Evolutionary conservation across 2,113 vertebrate genomes (phyloP).

Genomic region (Pogona vitticeps): DNA sequence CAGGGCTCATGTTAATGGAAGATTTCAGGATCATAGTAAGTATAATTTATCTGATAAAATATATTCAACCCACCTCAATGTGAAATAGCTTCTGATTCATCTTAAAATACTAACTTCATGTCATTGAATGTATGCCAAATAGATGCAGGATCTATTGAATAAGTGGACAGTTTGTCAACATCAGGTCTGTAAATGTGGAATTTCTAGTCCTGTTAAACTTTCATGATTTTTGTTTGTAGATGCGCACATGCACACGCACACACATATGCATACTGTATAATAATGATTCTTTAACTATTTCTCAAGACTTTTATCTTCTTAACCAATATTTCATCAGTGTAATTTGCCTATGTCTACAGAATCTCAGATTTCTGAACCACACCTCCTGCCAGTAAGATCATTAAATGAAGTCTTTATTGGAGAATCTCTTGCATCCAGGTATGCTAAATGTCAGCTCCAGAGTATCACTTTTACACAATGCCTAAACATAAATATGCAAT

Average conservation of each 20-base stretch:
- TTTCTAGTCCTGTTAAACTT: neutral
- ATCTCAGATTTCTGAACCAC: conserved; percentile 78
- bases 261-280: neutral
- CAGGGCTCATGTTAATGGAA: conserved; percentile 85
- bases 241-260: neutral
- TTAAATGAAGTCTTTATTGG: conserved; percentile 98
- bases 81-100: neutral
- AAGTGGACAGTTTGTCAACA: neutral
- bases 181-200: neutral
- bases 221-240: neutral
- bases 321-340: neutral
- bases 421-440: conserved; percentile 97
- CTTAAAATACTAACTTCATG: neutral
- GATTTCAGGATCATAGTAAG: conserved; percentile 78
- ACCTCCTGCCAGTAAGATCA: conserved; percentile 90
- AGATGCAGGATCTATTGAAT: neutral
- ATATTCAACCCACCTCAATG: neutral
- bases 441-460: conserved; percentile 45
- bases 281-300: neutral
- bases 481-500: neutral
- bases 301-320: neutral
- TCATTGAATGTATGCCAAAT: conserved; percentile 1
- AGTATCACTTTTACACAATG: conserved; percentile 2
- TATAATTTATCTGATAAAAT: conserved; percentile 41
- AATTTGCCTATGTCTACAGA: conserved; percentile 58